phyloP scores from a whole-genome alignment of 2,888 invertebrate genomes.

The Campoletis raptor region DNA sequence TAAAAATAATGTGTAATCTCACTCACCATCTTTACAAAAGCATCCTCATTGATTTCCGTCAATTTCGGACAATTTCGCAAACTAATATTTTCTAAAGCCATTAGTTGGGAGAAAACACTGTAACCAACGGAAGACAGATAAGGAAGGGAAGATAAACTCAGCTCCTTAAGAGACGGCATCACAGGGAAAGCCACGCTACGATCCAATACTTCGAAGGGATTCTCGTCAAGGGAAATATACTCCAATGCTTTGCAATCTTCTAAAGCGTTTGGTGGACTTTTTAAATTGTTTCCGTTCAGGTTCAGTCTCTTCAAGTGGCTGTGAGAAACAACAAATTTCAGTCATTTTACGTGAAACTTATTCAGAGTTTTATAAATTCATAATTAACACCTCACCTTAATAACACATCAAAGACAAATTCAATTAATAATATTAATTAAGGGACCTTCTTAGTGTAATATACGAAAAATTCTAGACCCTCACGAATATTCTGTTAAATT shows the following conservation, averaged over 20 bases:
- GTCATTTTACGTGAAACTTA: background rate
- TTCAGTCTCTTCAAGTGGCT: conserved; percentile 88
- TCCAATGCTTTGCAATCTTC: conserved; percentile 87
- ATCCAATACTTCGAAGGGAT: conserved; percentile 88
- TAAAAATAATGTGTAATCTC: background rate
- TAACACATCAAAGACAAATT: background rate
- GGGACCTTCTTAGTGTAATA: too few relatives aligned
- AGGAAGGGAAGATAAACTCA: conserved; percentile 90
- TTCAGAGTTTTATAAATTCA: background rate
- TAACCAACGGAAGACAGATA: conserved; percentile 87
- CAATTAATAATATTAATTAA: background rate
- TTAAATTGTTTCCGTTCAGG: conserved; percentile 89
- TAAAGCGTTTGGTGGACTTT: conserved; percentile 87
- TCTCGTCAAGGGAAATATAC: conserved; percentile 89
- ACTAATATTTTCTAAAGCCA: conserved; percentile 87
- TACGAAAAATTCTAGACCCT: too few relatives aligned
- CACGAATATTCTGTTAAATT: too few relatives aligned
- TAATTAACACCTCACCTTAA: background rate
- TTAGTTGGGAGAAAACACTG: conserved; percentile 87
- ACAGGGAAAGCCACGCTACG: conserved; percentile 87
- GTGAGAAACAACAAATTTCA: background rate
- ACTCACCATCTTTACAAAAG: conserved; percentile 86
- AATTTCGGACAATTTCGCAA: conserved; percentile 89
- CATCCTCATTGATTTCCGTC: conserved; percentile 87
- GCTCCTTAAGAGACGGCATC: conserved; percentile 87